Conservation (phyloP, 2,888 invertebrate species). For the Drosophila multiciliata region DNA sequence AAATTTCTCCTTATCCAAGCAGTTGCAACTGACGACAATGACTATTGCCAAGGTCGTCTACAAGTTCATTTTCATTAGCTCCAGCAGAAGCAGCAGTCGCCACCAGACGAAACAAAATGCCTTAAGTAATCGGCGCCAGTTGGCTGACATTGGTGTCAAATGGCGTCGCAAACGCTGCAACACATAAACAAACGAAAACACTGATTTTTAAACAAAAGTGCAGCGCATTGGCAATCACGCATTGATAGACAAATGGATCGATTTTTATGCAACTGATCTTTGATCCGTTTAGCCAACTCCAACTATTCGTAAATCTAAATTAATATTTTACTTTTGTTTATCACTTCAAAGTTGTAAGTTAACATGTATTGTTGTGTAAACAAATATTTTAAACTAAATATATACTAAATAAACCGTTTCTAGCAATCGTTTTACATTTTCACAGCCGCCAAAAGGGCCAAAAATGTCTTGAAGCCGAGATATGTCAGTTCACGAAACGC, state of each 20-base stretch:
- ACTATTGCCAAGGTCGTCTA: slow-evolving; percentile 8
- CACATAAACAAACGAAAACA: slow-evolving; percentile 40
- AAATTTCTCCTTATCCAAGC: not conserved
- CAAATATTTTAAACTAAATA: not conserved
- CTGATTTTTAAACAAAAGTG: slow-evolving; percentile 36
- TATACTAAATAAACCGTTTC: not conserved
- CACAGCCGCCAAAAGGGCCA: not conserved
- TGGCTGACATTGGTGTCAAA: slow-evolving; percentile 8
- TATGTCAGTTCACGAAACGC: slow-evolving; percentile 14
- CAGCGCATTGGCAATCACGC: slow-evolving; percentile 22
- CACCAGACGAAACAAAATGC: not conserved
- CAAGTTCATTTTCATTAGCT: not conserved
- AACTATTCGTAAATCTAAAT: not conserved
- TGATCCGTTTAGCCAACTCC: too few species aligned
- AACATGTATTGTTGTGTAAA: not conserved
- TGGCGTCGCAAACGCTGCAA: slow-evolving; percentile 9
- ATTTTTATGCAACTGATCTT: too few species aligned
- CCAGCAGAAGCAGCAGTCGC: not conserved
- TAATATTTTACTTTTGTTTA: not conserved
- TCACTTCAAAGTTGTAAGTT: not conserved
- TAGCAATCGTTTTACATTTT: not conserved
- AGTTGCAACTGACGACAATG: slow-evolving; percentile 13
- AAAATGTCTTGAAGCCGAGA: slow-evolving; percentile 6
- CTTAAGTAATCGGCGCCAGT: slow-evolving; percentile 34
- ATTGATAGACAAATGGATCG: not conserved